Conservation (phyloP, 2,888 invertebrate species). For the Rhogogaster chlorosoma region DNA sequence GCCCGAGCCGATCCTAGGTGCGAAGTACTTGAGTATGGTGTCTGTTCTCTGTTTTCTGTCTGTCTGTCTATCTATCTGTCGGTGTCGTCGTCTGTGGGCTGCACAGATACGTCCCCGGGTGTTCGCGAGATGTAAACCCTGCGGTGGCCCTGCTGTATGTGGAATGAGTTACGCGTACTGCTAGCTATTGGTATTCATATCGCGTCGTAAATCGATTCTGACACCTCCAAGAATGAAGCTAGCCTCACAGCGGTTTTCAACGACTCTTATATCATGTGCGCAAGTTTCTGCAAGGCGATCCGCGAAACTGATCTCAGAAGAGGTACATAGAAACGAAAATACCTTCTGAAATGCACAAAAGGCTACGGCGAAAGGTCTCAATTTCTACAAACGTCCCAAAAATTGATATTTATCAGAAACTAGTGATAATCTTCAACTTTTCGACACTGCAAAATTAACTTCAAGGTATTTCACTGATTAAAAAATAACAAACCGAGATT, state of each 20-base stretch:
- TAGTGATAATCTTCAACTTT: not conserved
- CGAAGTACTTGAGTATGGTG: conserved; percentile 30
- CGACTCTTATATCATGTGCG: not conserved
- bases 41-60: conserved; percentile 13
- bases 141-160: conserved; percentile 40
- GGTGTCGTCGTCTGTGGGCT: conserved; percentile 28
- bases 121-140: conserved; percentile 15
- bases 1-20: conserved; percentile 30
- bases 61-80: conserved; percentile 7
- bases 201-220: conserved; percentile 70
- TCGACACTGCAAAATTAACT: not conserved
- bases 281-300: not conserved
- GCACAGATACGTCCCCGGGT: conserved; percentile 30
- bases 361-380: not conserved
- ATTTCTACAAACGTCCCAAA: not conserved
- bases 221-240: conserved; percentile 71
- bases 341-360: not conserved
- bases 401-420: not conserved
- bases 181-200: conserved; percentile 68
- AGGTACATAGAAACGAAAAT: not conserved
- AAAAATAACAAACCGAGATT: not conserved
- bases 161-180: conserved; percentile 66
- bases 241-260: conserved; percentile 57
- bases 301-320: not conserved
- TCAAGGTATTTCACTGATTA: not conserved